A percentile compares a stretch with the other conserved stretches of the same genome.
Conservation (phyloP, 2,888 invertebrate species). For the Oegoconia quadripuncta region DNA sequence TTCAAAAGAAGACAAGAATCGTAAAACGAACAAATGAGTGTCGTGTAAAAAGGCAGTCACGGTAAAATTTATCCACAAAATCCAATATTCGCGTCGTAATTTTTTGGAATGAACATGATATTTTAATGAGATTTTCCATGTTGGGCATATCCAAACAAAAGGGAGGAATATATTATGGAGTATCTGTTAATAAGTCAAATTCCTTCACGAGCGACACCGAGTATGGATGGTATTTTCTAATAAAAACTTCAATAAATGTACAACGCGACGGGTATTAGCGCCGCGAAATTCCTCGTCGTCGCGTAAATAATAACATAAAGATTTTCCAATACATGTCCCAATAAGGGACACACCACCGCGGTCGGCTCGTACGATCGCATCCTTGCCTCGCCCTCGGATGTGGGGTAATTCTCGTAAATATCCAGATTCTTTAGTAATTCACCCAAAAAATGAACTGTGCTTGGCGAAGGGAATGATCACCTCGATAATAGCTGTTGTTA, state of each 20-base stretch:
- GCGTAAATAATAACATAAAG: slow-evolving; percentile 69
- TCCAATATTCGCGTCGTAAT: slow-evolving; percentile 19
- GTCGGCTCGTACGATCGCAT: slow-evolving; percentile 2
- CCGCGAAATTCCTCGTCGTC: slow-evolving; percentile 49
- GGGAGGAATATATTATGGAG: slow-evolving; percentile 23
- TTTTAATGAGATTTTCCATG: slow-evolving; percentile 38
- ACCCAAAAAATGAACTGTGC: neutral
- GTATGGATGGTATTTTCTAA: slow-evolving; percentile 59
- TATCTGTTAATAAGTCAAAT: slow-evolving; percentile 37
- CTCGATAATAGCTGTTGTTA: no score
- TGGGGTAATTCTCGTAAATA: slow-evolving; percentile 16
- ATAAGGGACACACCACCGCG: slow-evolving; percentile 35
- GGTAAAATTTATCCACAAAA: slow-evolving; percentile 11
- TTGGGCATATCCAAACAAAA: slow-evolving; percentile 20
- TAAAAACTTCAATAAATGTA: slow-evolving; percentile 66
- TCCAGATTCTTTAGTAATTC: neutral
- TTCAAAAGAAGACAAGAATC: slow-evolving; percentile 2
- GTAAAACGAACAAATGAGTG: slow-evolving; percentile 4
- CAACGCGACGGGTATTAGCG: slow-evolving; percentile 60
- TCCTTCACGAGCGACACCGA: slow-evolving; percentile 36
- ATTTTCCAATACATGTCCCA: slow-evolving; percentile 64
- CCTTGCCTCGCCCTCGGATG: neutral
- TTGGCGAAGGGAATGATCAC: no score
- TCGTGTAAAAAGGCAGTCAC: slow-evolving; percentile 2
- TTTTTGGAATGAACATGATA: slow-evolving; percentile 29